phyloP scores from a whole-genome alignment of 2,888 invertebrate species.

The Plutella xylostella region DNA sequence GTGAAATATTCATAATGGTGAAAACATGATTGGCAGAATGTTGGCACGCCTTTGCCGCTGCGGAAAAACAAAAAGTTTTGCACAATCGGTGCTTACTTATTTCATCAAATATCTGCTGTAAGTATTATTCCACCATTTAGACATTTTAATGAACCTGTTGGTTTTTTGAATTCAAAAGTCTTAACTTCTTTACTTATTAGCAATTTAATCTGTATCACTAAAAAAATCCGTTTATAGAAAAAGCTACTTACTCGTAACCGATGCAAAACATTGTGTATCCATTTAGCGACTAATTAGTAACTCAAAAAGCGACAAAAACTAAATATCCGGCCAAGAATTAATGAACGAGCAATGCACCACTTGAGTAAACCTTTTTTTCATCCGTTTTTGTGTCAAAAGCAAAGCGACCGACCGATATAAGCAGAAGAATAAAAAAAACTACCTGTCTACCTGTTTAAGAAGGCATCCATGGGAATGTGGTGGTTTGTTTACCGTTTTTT shows the following conservation, averaged over 20 bases:
- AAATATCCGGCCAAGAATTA: neutral
- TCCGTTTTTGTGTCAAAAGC: neutral
- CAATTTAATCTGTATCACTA: too few species aligned
- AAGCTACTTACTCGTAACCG: too few species aligned
- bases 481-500: neutral
- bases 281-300: conserved; percentile 1
- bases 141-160: too few species aligned
- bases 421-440: conserved; percentile 7
- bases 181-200: too few species aligned
- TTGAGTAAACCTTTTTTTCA: neutral
- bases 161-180: too few species aligned
- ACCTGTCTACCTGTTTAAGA: conserved; percentile 9
- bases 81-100: neutral
- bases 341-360: neutral
- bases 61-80: neutral
- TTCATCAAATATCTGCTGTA: too few species aligned
- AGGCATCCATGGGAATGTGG: conserved; percentile 11
- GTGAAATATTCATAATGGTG: neutral
- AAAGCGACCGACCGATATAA: neutral
- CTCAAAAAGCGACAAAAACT: neutral
- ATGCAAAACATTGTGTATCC: too few species aligned
- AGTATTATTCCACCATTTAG: too few species aligned
- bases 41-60: neutral
- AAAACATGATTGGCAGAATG: neutral
- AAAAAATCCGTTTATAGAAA: too few species aligned